phyloP scores from a whole-genome alignment of 1,140 invertebrate genomes.

The Achatina immaculata region DNA sequence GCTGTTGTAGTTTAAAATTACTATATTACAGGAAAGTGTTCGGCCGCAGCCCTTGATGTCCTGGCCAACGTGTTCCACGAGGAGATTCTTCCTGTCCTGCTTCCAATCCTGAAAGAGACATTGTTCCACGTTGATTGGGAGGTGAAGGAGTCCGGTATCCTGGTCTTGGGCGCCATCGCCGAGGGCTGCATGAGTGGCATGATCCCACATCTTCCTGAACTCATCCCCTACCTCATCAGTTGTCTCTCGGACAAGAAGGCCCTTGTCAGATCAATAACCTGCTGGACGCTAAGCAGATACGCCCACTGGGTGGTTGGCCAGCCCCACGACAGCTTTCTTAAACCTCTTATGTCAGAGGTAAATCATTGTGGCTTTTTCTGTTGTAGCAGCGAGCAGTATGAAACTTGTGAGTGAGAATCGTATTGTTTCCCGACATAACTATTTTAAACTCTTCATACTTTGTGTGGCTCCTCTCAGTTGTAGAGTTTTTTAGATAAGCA shows the following conservation, averaged over 20 bases:
- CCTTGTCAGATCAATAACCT: slow-evolving; percentile 96
- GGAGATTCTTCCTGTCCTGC: slow-evolving; percentile 90
- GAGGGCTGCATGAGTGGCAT: slow-evolving; percentile 99
- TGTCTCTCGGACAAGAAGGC: slow-evolving; percentile 96
- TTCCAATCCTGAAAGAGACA: slow-evolving; percentile 97
- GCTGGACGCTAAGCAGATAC: slow-evolving; percentile 98
- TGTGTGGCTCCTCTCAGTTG: too few relatives aligned
- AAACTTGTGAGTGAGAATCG: not conserved
- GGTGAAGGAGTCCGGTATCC: slow-evolving; percentile 95
- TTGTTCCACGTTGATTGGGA: slow-evolving; percentile 96
- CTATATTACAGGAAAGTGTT: slow-evolving; percentile 86
- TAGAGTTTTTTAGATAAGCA: too few relatives aligned
- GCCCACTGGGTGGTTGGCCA: slow-evolving; percentile 98
- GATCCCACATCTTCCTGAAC: slow-evolving; percentile 93
- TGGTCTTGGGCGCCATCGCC: slow-evolving; percentile 97
- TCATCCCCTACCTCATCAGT: slow-evolving; percentile 95
- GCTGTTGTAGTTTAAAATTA: too few relatives aligned
- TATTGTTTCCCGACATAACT: not conserved
- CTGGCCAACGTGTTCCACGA: slow-evolving; percentile 97
- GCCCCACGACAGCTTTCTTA: slow-evolving; percentile 92
- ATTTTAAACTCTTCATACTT: too few relatives aligned
- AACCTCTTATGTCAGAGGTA: slow-evolving; percentile 95
- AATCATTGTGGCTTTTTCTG: slow-evolving; percentile 32
- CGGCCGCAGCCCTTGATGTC: slow-evolving; percentile 96
- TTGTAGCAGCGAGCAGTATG: not conserved